Conservation (phyloP, 2,888 invertebrate species). For the Ariolimax columbianus region DNA sequence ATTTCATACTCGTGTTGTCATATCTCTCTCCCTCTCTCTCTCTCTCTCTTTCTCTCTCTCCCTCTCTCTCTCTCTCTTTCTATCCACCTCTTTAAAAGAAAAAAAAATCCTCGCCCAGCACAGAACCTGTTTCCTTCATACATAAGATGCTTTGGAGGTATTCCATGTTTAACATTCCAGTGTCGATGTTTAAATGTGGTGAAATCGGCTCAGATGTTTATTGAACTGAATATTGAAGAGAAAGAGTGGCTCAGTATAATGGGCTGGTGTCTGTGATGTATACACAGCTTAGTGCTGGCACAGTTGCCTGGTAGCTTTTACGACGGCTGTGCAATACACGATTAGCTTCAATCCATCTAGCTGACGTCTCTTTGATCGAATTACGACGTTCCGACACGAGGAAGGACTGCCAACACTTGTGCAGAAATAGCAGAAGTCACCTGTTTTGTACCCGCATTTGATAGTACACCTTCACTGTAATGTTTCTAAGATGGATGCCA, state of each 20-base stretch:
- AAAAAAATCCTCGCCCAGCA: too few species aligned
- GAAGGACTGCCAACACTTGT: too few species aligned
- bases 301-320: neutral
- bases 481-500: too few species aligned
- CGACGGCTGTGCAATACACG: neutral
- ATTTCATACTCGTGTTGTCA: neutral
- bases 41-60: slow-evolving; percentile 6
- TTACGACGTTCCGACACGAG: too few species aligned
- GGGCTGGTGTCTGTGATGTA: neutral
- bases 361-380: neutral
- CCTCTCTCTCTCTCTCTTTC: neutral
- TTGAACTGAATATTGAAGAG: neutral
- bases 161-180: neutral
- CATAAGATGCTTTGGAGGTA: neutral
- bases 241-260: neutral
- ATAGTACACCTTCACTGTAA: too few species aligned
- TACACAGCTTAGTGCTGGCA: neutral
- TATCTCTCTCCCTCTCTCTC: neutral
- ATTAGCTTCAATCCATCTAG: neutral
- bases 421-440: too few species aligned
- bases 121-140: too few species aligned
- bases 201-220: neutral
- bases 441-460: too few species aligned
- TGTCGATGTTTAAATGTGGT: neutral
- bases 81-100: too few species aligned